Percentiles rank a stretch among this genome's conserved stretches.
Conservation (phyloP, 2,797 vertebrate species). For the Botia kubotai region DNA sequence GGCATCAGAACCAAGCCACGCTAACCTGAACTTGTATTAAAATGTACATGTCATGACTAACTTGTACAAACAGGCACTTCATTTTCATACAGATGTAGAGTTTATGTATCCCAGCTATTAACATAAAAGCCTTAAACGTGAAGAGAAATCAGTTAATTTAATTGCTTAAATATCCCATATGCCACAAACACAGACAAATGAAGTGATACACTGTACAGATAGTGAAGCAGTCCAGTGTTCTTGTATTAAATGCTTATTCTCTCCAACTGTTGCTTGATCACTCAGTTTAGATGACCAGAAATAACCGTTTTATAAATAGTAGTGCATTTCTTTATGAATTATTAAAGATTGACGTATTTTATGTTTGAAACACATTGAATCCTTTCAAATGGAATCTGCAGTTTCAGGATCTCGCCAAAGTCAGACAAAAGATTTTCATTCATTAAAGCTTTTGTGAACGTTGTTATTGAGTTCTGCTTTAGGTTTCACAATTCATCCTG, state of each 20-base stretch:
- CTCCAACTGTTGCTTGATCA: too few relatives aligned
- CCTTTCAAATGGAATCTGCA: neutral
- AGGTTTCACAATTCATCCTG: neutral
- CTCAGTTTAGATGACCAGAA: too few relatives aligned
- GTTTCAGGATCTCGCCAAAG: neutral
- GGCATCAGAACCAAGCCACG: conserved; percentile 49
- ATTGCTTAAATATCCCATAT: too few relatives aligned
- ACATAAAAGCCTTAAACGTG: neutral
- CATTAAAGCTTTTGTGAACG: neutral
- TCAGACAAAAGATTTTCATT: neutral
- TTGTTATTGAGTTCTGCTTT: neutral
- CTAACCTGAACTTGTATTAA: conserved; percentile 44
- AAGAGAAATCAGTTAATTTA: too few relatives aligned
- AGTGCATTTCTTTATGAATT: too few relatives aligned
- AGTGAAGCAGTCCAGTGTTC: too few relatives aligned
- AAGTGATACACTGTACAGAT: too few relatives aligned
- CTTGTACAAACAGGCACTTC: conserved; percentile 47
- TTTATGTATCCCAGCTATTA: neutral
- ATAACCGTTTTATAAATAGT: too few relatives aligned
- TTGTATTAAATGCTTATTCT: too few relatives aligned
- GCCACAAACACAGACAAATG: too few relatives aligned
- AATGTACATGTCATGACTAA: conserved; percentile 19
- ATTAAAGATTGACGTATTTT: too few relatives aligned
- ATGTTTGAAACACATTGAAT: too few relatives aligned
- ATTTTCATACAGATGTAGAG: conserved; percentile 27